Evolutionary conservation across 2,888 invertebrate genomes (phyloP), one percentile per base, ranked within the genome.

Genomic region (Ectemnius cavifrons): DNA sequence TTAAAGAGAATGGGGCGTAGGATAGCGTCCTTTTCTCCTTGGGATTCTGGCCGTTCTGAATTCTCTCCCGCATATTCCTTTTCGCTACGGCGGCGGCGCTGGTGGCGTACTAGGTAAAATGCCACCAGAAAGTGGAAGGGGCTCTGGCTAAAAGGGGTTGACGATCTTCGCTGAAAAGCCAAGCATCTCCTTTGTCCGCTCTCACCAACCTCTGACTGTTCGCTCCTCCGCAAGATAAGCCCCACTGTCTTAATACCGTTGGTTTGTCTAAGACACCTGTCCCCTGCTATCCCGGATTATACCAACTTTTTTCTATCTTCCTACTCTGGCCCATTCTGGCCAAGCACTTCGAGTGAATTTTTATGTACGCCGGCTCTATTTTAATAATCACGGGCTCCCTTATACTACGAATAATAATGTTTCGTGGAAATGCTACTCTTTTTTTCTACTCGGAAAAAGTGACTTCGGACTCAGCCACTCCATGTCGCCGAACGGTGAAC

Each of bases 181-280:
- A 69, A 56, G 63, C 56, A 45, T 18, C 49, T 20, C n/a, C 13
- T 6, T 18, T 37, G 37, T 18, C 67, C 69, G 18, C 57, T 14
- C 67, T 66, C 63, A 45, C 37, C 18, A 14, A 37, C 59, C 13
- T 8, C 52, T 46, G 11, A 14, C 18, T 52, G 37, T 63, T 23
- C 18, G 16, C 28, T 45, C 64, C 57, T 45, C 59, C 61, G 23
- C 67, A 62, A 73, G 77, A 78, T 77, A 77, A 78, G 77, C 78
- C 73, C 47, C 76, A 20, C 20, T 66, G 60, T 67, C 79, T 81
- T 79, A 81, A 81, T 81, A 79, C 71, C 71, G 59, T 65, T 66
- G 80, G 75, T 78, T 80, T 78, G 69, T 78, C 73, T 61, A 71
- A 77, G 75, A 64, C 67, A 68, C 57, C 73, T 58, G 66, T 68